A percentile compares a stretch with the other conserved stretches of the same genome.
Conservation (phyloP, 1,140 invertebrate genomes). For the Idris sp. region DNA sequence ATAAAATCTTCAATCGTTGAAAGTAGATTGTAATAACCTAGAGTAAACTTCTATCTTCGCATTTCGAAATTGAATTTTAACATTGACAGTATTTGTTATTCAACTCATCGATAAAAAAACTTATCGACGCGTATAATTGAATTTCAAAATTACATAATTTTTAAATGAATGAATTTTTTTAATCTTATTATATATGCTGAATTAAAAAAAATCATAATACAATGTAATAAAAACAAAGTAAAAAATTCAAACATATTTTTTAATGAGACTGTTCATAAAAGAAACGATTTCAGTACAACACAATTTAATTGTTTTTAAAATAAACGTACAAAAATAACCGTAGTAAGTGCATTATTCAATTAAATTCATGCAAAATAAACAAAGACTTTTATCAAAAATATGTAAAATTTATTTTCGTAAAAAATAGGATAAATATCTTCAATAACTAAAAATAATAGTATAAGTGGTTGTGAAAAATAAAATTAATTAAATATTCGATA, state of each 20-base stretch:
- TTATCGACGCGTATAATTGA: neutral
- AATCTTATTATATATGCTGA: no score
- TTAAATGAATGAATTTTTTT: no score
- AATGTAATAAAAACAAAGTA: no score
- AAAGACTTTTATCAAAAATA: slow-evolving; percentile 16
- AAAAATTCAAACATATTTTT: no score
- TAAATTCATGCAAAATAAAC: slow-evolving; percentile 28
- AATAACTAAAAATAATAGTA: slow-evolving; percentile 12
- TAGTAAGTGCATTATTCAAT: slow-evolving; percentile 13
- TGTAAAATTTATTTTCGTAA: slow-evolving; percentile 3
- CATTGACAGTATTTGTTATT: slow-evolving; percentile 2
- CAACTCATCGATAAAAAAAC: neutral
- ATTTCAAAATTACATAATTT: neutral
- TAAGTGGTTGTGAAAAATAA: neutral
- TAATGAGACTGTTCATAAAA: no score
- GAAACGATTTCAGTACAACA: neutral
- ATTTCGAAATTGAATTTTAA: slow-evolving; percentile 12
- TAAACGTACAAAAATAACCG: neutral
- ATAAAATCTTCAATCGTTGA: slow-evolving; percentile 8
- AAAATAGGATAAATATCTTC: slow-evolving; percentile 20
- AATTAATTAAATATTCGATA: slow-evolving; percentile 6
- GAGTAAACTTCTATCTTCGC: slow-evolving; percentile 1
- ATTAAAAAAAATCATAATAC: no score
- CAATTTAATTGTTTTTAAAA: no score
- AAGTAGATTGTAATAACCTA: slow-evolving; percentile 11